Base-by-base conservation (phyloP, 2,113 vertebrate genomes). In the Dolichotis patagonum region DNA sequence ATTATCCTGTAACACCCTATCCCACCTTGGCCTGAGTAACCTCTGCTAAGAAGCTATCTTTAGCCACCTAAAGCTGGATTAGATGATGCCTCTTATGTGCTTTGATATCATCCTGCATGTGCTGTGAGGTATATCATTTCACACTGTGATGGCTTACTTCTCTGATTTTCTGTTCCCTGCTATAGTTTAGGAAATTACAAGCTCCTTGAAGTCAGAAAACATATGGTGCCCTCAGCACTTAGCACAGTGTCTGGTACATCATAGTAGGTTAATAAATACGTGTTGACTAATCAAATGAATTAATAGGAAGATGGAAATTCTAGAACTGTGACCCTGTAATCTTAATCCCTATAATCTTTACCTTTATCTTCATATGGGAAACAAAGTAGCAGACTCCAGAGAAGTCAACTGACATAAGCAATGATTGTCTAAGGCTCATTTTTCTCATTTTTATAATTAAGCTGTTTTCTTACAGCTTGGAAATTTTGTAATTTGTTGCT, bases 201-300 rank as follows among this genome's bases (percentile, higher is more conserved):
- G 20, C 7, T 95, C 52, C 62, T 84, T 88, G 85, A 88, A 20
- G 43, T 73, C 65, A 96, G 56, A n/a, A 26, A 77, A 43, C 41
- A 88, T 78, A 85, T 75, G 43, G 24, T 20, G 4, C 43, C 56
- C n/a, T 77, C 46, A 93, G 67, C 7, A 86, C 35, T 46, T 41
- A 92, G 52, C 16, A 97, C 17, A 92, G 67, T 49, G n/a, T 77
- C 35, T 90, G 78, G 17, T 30, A 97, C 43, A 90, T 46, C 56
- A 96, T 7, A 87, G 46, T 58, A 88, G 7, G 46, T 88, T 43
- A 96, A 90, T 86, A 96, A 90, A 94, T 91, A 91, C 20, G 56
- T 58, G 22, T 60, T 90, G 54, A 77, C 56, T 82, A 94, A 89
- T 43, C 91, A 14, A 94, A 96, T 73, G 17, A 95, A 88, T 94